Percentiles rank a stretch among this genome's conserved stretches.
These are phyloP conservation scores for Macaria notata DNA, from an alignment of 2,888 invertebrate genomes.

Conservation along the genomic window DNA sequence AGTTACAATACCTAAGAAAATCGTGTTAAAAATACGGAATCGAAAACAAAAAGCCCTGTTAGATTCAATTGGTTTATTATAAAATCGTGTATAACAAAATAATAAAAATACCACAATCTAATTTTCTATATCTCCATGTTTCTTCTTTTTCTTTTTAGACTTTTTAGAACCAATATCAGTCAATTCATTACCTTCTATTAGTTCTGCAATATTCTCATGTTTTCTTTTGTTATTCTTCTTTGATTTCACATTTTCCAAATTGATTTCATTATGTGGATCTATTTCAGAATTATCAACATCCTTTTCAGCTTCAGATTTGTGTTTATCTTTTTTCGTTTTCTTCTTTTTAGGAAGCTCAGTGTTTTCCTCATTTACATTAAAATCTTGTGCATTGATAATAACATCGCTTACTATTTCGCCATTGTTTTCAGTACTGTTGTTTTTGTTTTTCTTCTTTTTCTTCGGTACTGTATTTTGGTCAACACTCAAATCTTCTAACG, in stretches of 20 bases:
- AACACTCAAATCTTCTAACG: neutral
- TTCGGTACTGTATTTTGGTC: neutral
- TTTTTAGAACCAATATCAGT: conserved; percentile 2
- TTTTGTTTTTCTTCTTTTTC: no score
- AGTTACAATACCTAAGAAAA: no score
- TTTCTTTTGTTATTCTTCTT: conserved; percentile 22
- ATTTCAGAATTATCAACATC: neutral
- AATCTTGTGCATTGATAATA: conserved; percentile 8
- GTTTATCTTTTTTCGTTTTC: conserved; percentile 27
- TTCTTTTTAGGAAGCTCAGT: conserved; percentile 11
- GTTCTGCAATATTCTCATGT: conserved; percentile 1
- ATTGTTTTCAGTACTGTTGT: neutral
- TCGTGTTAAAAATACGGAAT: no score
- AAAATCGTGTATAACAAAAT: no score
- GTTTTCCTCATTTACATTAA: conserved; percentile 4
- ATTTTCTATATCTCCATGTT: neutral
- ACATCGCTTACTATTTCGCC: conserved; percentile 1
- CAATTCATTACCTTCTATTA: conserved; percentile 2
- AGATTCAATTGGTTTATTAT: no score
- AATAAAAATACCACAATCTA: no score
- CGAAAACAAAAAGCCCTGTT: no score
- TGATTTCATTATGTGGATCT: neutral
- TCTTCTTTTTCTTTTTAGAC: conserved; percentile 22
- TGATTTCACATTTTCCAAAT: conserved; percentile 1
- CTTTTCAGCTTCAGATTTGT: conserved; percentile 2